Evolutionary conservation across 2,888 invertebrate species (phyloP), one percentile per base, ranked within the genome.

Genomic region (Dermolepida albohirtum): DNA sequence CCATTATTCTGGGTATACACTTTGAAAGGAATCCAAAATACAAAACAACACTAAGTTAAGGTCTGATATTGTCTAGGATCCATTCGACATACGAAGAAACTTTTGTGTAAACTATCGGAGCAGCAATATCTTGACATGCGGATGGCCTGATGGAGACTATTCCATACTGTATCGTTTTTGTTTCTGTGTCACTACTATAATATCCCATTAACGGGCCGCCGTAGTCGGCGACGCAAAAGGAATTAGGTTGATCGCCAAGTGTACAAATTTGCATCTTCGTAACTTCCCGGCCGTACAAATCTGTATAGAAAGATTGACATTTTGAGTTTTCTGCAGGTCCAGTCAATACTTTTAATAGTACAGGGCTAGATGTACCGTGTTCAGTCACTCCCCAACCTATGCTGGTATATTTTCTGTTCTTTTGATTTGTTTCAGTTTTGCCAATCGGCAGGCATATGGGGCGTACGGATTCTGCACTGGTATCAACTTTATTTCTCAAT

Each of bases 401-500:
- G 5, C 43, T 22, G 0, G 59, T 59, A 14, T 44, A 59, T 44
- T 44, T 44, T 14, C 6, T 11, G 29, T 17, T 14, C 0, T 59
- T 8, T 1, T 43, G 4, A 5, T n/a, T n/a, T 44, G 29, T 44
- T 11, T 59, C 59, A 2, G 12, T 12, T 2, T 16, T 10, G n/a
- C 29, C 11, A 44, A 59, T 44, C 2, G 59, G 59, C 2, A 59
- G 8, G 14, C 59, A 59, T 2, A 59, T 27, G n/a, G 14, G 7
- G 8, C 10, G 29, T 12, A 59, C 29, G 2, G 59, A 59, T 14
- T 44, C 27, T 11, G 12, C 76, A 43, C 76, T 74, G 64, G 75
- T 73, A 40, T 72, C 73, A 11, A 80, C 76, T 14, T 74, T 72
- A 54, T 68, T 63, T 54, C 74, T 71, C 5, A 83, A 68, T 70